Evolutionary conservation across 2,797 vertebrate species (phyloP).

Genomic region (Artibeus jamaicensis): DNA sequence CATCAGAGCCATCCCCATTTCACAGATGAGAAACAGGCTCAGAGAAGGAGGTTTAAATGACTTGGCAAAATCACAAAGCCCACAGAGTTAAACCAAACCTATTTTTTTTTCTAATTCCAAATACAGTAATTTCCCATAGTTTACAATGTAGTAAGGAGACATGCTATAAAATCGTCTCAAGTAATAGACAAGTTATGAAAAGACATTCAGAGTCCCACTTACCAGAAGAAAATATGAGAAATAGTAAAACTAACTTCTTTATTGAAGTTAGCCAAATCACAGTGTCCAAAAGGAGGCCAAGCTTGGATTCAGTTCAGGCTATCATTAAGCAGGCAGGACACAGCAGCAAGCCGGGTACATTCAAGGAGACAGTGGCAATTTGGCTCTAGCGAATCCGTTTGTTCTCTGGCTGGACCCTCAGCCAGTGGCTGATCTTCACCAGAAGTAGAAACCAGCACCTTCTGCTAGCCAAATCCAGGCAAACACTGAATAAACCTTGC

Average conservation of each 20-base stretch:
- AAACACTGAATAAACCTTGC: constrained; percentile 34
- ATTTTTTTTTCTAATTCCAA: constrained; percentile 30
- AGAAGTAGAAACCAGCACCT: constrained; percentile 30
- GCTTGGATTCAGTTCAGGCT: neutral
- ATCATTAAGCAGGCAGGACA: constrained; percentile 5
- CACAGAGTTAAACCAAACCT: constrained; percentile 24
- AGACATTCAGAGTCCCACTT: neutral
- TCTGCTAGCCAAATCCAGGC: constrained; percentile 28
- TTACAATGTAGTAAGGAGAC: constrained; percentile 4
- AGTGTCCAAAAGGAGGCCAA: constrained; percentile 19
- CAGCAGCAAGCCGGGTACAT: neutral
- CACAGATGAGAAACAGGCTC: constrained; percentile 24
- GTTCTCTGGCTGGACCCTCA: neutral
- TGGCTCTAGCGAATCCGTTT: neutral
- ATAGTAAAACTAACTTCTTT: constrained; percentile 34
- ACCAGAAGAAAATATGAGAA: neutral
- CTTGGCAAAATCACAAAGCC: neutral
- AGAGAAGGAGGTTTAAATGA: constrained; percentile 22
- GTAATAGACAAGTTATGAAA: neutral
- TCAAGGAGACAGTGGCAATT: neutral
- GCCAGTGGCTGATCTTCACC: neutral
- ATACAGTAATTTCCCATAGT: neutral
- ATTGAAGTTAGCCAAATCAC: constrained; percentile 23
- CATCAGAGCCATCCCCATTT: constrained; percentile 18
- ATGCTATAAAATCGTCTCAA: constrained; percentile 11